Base-by-base conservation (phyloP, 2,888 invertebrate genomes). In the Dicyrtomina minuta region DNA sequence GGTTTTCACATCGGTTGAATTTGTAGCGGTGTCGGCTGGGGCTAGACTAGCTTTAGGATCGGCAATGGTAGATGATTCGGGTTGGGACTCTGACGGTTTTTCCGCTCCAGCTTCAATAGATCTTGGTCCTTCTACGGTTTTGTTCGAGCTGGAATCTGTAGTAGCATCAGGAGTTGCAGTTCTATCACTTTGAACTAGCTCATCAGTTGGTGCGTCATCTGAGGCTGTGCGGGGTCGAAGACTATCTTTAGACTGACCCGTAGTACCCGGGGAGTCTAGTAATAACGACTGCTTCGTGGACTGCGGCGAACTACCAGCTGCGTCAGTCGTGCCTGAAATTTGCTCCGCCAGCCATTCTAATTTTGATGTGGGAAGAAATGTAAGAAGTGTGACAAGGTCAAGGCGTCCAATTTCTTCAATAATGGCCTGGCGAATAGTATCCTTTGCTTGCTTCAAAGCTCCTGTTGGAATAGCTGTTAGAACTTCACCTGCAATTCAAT, bases 341-440 rank as follows among this genome's bases (percentile, higher is more conserved):
- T 70, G 72, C 5, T 68, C 73, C 10, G 66, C 77, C 53, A 71
- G 74, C 73, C 72, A 76, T 5, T 74, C 68, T 1, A 77, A 58
- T 46, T 75, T 70, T 10, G 70, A 49, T 1, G 75, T 27, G 0
- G 73, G 33, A 1, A 66, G 55, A 5, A 77, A 66, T 27, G 66
- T 74, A 24, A 77, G 68, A n/a, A 78, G 39, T 26, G 72, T 73
- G 20, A 74, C 60, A 59, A 71, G 70, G 27, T 75, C 72, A 27
- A 77, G 22, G 15, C 68, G 65, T 2, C 73, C 75, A 49, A 78
- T 77, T 70, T 76, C 75, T 61, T 75, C 68, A 10, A 78, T 49
- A 13, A 77, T 77, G 15, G 60, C 61, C 22, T 49, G 49, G 17
- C 72, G 60, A 1, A 66, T 68, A 1, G 65, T 55, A 12, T 62